Evolutionary conservation across 2,113 vertebrate genomes (phyloP), one percentile per base, ranked within the genome.

Genomic region (Coregonus clupeaformis): DNA sequence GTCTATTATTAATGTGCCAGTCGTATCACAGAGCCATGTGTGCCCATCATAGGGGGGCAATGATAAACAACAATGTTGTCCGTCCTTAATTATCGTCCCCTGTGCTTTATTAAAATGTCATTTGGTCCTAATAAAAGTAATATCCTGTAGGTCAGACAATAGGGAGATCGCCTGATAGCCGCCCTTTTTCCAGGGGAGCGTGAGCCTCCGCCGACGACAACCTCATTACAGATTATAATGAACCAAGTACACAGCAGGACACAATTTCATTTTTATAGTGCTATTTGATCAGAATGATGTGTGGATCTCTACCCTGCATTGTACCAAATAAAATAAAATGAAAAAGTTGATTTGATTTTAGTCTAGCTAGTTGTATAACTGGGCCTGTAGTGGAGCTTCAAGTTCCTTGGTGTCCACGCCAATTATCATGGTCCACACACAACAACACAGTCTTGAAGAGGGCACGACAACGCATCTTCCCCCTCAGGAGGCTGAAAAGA

Each of bases 1-100:
- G 59, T 2, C 80, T 75, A 63, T 78, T 72, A 67, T 77, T 66
- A 62, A n/a, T 69, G 64, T 49, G 59, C 30, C 25, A 71, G 13
- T 18, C n/a, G 32, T 52, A 68, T n/a, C 65, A 63, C 66, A 22
- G 65, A 68, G 64, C 27, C 60, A 69, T 27, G n/a, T 47, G 45
- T 27, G 6, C 6, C 12, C 7, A 5, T 25, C 13, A n/a, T 52
- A 36, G 14, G 30, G 42, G 47, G 42, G 42, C 57, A n/a, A n/a
- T 29, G 73, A 67, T 55, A 68, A 69, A 73, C 25, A 11, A 60
- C 67, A 52, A 52, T 65, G 49, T 65, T 18, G 47, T 57, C 20
- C 65, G n/a, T 36, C 14, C n/a, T 29, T 42, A 57, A 57, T 22
- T 20, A 68, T 32, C 13, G 22, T 16, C 49, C 22, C 66, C 6